Conservation (phyloP, 2,888 invertebrate species). For the Aelia acuminata region DNA sequence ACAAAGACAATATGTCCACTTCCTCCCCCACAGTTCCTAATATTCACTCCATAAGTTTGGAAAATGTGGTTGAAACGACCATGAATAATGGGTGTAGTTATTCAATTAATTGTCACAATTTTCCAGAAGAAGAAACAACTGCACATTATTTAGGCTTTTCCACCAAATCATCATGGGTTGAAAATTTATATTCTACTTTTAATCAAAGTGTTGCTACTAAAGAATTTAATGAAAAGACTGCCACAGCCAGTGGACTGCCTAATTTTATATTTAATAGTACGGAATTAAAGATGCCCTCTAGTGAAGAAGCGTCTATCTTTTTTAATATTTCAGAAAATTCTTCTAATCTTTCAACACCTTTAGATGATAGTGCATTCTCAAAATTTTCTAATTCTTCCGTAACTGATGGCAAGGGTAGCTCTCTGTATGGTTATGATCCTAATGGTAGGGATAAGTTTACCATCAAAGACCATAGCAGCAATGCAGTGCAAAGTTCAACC, state of each 20-base stretch:
- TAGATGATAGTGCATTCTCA: not conserved
- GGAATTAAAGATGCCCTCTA: not conserved
- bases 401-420: not conserved
- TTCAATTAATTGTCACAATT: not conserved
- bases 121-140: not conserved
- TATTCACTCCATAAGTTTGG: not conserved
- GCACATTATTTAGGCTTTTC: not conserved
- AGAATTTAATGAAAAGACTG: not conserved
- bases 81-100: not conserved
- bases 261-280: not conserved
- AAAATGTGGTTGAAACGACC: not conserved
- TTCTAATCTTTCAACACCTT: not conserved
- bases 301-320: not conserved
- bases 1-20: not conserved
- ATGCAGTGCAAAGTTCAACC: not conserved
- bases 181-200: not conserved
- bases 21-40: not conserved
- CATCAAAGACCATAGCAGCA: not conserved
- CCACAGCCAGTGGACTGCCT: not conserved
- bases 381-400: not conserved
- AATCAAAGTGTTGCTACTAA: not conserved
- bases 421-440: not conserved
- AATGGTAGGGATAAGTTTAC: not conserved
- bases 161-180: not conserved
- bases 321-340: constrained; percentile 6